Conservation (phyloP, 2,888 invertebrate species). For the Ectemnius continuus region DNA sequence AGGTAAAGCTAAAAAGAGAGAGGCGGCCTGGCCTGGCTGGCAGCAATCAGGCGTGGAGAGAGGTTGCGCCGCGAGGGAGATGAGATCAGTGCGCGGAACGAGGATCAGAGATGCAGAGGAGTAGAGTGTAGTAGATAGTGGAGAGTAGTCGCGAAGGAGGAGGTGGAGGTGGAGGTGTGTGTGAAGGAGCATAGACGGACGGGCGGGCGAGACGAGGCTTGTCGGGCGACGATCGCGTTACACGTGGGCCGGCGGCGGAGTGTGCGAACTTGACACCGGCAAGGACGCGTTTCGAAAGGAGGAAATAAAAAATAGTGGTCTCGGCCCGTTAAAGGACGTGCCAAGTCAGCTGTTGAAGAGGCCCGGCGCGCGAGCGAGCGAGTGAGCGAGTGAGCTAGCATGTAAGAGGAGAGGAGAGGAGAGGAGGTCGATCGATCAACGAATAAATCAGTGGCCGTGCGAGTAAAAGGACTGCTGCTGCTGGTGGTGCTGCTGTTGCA, state of each 20-base stretch:
- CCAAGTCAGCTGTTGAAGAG: slow-evolving; percentile 64
- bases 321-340: slow-evolving; percentile 72
- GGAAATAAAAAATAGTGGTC: slow-evolving; percentile 73
- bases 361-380: slow-evolving; percentile 21
- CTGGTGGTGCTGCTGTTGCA: neutral
- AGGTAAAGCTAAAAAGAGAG: neutral
- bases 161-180: too few relatives aligned
- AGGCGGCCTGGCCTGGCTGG: too few relatives aligned
- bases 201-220: too few relatives aligned
- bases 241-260: slow-evolving; percentile 55
- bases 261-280: slow-evolving; percentile 76
- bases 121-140: too few relatives aligned
- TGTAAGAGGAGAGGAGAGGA: slow-evolving; percentile 4
- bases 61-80: too few relatives aligned
- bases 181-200: too few relatives aligned
- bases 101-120: too few relatives aligned
- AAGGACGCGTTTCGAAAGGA: slow-evolving; percentile 78
- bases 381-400: too few relatives aligned
- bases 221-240: slow-evolving; percentile 56
- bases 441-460: slow-evolving; percentile 42
- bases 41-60: too few relatives aligned
- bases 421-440: slow-evolving; percentile 47
- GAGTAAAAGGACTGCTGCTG: slow-evolving; percentile 42
- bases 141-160: too few relatives aligned
- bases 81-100: too few relatives aligned